These are phyloP conservation scores for Scaptomyza reducta DNA, from an alignment of 2,888 invertebrate species.

Conservation along the genomic window DNA sequence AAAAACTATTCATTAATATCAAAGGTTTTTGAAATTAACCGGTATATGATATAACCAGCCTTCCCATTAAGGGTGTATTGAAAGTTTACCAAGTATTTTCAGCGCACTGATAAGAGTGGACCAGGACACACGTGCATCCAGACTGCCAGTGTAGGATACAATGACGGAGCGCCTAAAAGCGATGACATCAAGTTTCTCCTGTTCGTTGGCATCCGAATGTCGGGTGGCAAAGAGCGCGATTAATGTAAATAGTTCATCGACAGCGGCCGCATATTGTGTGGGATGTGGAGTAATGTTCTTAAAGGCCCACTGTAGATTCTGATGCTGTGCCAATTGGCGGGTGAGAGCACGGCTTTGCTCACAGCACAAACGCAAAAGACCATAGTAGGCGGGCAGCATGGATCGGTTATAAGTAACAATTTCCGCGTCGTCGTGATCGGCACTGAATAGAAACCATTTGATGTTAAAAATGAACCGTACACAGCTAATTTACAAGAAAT, in stretches of 20 bases:
- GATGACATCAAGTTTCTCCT: slow-evolving; percentile 92
- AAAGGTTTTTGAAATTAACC: background rate
- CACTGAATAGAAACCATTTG: slow-evolving; percentile 85
- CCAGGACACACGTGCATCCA: slow-evolving; percentile 96
- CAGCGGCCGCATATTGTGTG: slow-evolving; percentile 95
- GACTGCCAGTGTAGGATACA: slow-evolving; percentile 93
- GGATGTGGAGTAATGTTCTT: slow-evolving; percentile 98
- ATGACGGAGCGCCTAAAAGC: slow-evolving; percentile 93
- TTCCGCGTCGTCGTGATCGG: slow-evolving; percentile 98
- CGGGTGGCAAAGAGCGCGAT: slow-evolving; percentile 95
- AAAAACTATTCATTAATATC: background rate
- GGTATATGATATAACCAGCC: too few relatives aligned
- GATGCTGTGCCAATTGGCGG: slow-evolving; percentile 94
- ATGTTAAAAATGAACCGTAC: background rate
- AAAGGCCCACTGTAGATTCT: slow-evolving; percentile 98
- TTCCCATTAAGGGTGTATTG: too few relatives aligned
- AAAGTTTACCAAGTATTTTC: slow-evolving; percentile 87
- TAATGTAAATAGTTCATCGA: slow-evolving; percentile 95
- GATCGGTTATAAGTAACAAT: slow-evolving; percentile 96
- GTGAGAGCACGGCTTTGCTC: slow-evolving; percentile 94
- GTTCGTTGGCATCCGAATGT: slow-evolving; percentile 90
- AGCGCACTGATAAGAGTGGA: slow-evolving; percentile 96
- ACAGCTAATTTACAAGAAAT: background rate
- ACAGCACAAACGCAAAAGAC: slow-evolving; percentile 94
- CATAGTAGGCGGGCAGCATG: slow-evolving; percentile 97